Base-by-base conservation (phyloP, 2,113 vertebrate species). In the Salvelinus namaycush region DNA sequence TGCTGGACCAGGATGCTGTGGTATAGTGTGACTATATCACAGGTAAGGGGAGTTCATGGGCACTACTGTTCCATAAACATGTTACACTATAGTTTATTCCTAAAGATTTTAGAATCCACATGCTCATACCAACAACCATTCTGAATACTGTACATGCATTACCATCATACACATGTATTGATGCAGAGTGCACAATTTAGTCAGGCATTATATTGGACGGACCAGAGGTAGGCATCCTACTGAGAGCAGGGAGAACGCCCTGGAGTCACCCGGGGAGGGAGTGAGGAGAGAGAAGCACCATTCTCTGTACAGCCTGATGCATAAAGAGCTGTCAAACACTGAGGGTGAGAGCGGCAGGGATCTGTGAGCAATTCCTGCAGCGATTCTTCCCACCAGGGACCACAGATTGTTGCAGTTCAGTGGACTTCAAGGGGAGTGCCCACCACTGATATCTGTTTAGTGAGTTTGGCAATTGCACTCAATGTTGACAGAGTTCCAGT, bases 341-440 rank as follows among this genome's bases (percentile, higher is more conserved):
- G 65, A 67, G 26, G 29, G 65, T 3, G 26, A 67, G 26, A 18
- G 65, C 26, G 65, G 51, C 26, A 29, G 62, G 26, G 62, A 65
- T 65, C 22, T 65, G 24, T 65, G 62, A 65, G 22, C 26, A n/a
- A 9, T 65, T 26, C 62, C 62, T 26, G 26, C 62, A 65, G 24
- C 9, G 39, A 44, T 44, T 18, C 16, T 8, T 68, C 26, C 29
- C 31, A 44, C 39, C 39, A 44, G 39, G 39, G 39, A 44, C 39
- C 39, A 44, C 39, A 44, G 39, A 44, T 44, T 44, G 39, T 44
- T 44, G 29, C 29, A n/a, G 31, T 68, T 34, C 67, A 68, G 67
- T 68, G 67, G 67, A 68, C 67, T 68, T 68, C 67, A 68, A 68
- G 67, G 29, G 29, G 67, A 34, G 27, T 34, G 27, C 65, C n/a